These are phyloP conservation scores for Cyprinodon diabolis DNA, from an alignment of 2,797 vertebrate species.

Conservation along the genomic window DNA sequence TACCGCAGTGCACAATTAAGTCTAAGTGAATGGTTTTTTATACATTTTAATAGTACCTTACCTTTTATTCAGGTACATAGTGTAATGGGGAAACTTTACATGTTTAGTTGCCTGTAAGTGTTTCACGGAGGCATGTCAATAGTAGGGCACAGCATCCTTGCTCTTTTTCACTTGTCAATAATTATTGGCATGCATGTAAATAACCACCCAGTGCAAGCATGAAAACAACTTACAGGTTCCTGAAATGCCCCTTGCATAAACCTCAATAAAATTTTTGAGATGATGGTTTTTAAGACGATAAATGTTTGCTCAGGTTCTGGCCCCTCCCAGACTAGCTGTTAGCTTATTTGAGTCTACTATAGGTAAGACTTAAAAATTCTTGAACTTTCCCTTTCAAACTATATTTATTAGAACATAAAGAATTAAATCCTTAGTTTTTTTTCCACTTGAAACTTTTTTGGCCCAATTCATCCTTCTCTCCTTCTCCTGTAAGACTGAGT, in stretches of 20 bases:
- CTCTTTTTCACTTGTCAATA: not conserved
- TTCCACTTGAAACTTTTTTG: constrained; percentile 42
- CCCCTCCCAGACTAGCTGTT: not conserved
- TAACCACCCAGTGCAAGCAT: not conserved
- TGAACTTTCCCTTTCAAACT: constrained; percentile 5
- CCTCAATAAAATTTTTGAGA: not conserved
- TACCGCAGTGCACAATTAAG: not conserved
- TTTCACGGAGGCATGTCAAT: not conserved
- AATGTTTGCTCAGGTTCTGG: not conserved
- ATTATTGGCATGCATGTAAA: not conserved
- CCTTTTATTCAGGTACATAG: not conserved
- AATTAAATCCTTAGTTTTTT: constrained; percentile 33
- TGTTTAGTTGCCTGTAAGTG: not conserved
- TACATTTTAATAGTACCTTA: not conserved
- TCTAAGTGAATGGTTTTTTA: not conserved
- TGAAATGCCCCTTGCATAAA: not conserved
- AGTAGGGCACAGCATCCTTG: not conserved
- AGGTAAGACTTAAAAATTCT: not conserved
- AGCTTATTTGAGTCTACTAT: no score
- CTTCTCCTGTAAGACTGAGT: constrained; percentile 29
- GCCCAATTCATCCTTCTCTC: constrained; percentile 32
- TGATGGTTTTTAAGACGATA: not conserved
- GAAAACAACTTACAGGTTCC: not conserved
- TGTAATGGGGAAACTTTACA: not conserved
- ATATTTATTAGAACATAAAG: constrained; percentile 44